These are phyloP conservation scores for Camponotus floridanus DNA, from an alignment of 1,140 invertebrate genomes.

Conservation along the genomic window DNA sequence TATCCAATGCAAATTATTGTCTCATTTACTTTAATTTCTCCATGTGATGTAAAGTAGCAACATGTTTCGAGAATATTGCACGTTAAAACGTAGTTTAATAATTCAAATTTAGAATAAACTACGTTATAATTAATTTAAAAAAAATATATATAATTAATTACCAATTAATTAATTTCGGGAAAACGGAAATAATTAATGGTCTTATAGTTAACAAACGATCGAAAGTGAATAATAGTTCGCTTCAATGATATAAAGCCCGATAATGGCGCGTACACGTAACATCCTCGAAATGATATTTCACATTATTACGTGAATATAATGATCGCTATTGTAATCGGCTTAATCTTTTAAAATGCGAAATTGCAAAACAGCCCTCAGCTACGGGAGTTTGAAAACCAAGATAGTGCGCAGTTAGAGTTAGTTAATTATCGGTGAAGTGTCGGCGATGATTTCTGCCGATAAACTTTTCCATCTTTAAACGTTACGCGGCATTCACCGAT, in stretches of 20 bases:
- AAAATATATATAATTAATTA: not conserved
- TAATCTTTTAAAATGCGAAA: slow-evolving; percentile 35
- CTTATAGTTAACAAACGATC: not conserved
- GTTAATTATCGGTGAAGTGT: slow-evolving; percentile 50
- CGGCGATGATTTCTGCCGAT: slow-evolving; percentile 10
- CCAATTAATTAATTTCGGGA: not conserved
- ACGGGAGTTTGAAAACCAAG: slow-evolving; percentile 49
- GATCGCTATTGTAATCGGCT: slow-evolving; percentile 43
- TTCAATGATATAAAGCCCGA: slow-evolving; percentile 13
- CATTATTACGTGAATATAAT: slow-evolving; percentile 19
- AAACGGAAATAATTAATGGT: not conserved
- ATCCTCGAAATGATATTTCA: slow-evolving; percentile 38
- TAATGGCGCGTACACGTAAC: not conserved
- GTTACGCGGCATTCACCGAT: not conserved
- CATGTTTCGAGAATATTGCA: not conserved
- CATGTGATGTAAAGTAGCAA: not conserved
- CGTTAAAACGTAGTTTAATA: not conserved
- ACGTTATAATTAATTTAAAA: not conserved
- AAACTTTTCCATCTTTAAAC: slow-evolving; percentile 33
- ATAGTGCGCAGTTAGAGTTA: slow-evolving; percentile 18
- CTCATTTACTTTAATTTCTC: not conserved
- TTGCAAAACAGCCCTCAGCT: slow-evolving; percentile 31
- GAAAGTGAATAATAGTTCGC: not conserved
- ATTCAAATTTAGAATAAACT: not conserved
- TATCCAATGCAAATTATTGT: slow-evolving; percentile 22